phyloP scores from a whole-genome alignment of 2,797 vertebrate species.

The Pangasius sanitwongsei region DNA sequence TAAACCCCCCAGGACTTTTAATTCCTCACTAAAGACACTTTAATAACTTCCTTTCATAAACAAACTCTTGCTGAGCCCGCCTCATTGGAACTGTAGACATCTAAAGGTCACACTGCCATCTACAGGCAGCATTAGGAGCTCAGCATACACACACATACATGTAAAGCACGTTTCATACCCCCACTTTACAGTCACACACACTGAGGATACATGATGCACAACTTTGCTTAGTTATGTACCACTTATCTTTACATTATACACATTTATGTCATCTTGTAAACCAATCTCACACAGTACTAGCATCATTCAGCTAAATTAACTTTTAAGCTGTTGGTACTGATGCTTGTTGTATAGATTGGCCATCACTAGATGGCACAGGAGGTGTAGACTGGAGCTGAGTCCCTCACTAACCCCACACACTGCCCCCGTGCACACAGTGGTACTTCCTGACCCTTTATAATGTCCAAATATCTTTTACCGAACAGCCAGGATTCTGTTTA shows the following conservation, averaged over 20 bases:
- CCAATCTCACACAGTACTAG: too few species aligned
- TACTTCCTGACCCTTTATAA: not conserved
- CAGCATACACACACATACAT: not conserved
- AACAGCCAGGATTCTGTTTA: not conserved
- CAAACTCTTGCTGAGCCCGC: slow-evolving; percentile 63
- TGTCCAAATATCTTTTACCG: not conserved
- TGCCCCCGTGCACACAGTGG: not conserved
- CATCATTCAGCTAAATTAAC: too few species aligned
- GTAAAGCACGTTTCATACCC: not conserved
- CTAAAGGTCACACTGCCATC: slow-evolving; percentile 50
- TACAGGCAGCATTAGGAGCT: slow-evolving; percentile 38
- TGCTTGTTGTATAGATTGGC: slow-evolving; percentile 27
- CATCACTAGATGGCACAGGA: slow-evolving; percentile 54
- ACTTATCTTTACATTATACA: not conserved
- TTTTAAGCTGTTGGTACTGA: not conserved
- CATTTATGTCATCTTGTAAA: not conserved
- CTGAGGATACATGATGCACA: not conserved
- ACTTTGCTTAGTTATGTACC: not conserved
- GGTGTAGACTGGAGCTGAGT: not conserved
- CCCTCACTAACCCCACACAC: not conserved
- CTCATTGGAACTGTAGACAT: not conserved
- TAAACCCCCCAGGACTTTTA: slow-evolving; percentile 56
- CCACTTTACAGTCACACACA: not conserved
- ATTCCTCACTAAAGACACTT: slow-evolving; percentile 72
- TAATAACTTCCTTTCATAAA: slow-evolving; percentile 80